These are phyloP conservation scores for Cephalopholis sonnerati DNA, from an alignment of 2,113 vertebrate genomes.

Conservation along the genomic window DNA sequence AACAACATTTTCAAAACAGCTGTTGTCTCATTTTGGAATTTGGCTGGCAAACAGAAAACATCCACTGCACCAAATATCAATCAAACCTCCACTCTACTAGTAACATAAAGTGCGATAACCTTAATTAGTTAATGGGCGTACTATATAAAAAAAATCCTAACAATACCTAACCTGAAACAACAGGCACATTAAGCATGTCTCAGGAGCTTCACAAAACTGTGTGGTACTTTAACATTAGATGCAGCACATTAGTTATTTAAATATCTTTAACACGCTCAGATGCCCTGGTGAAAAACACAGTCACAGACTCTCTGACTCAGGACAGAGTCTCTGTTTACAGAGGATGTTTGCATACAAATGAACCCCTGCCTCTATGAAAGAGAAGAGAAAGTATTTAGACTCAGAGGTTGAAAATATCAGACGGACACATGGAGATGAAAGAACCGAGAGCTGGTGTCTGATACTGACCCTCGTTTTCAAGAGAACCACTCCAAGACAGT, in stretches of 20 bases:
- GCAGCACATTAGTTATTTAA: neutral
- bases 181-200: neutral
- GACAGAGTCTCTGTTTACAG: slow-evolving; percentile 19
- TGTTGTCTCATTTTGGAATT: neutral
- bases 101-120: neutral
- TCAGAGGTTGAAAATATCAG: neutral
- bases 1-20: neutral
- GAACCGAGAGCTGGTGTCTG: neutral
- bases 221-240: neutral
- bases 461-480: neutral
- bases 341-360: slow-evolving; percentile 53
- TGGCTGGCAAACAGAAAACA: neutral
- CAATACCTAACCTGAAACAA: neutral
- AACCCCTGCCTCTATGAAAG: neutral
- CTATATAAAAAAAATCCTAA: neutral
- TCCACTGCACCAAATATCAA: neutral
- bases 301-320: slow-evolving; percentile 15
- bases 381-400: neutral
- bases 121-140: neutral
- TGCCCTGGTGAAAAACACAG: slow-evolving; percentile 7
- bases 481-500: neutral
- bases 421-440: slow-evolving; percentile 6
- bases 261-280: slow-evolving; percentile 1
- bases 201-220: neutral
- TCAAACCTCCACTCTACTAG: neutral